Base-by-base conservation (phyloP, 1,140 invertebrate species). In the Muscidifurax raptorellus region DNA sequence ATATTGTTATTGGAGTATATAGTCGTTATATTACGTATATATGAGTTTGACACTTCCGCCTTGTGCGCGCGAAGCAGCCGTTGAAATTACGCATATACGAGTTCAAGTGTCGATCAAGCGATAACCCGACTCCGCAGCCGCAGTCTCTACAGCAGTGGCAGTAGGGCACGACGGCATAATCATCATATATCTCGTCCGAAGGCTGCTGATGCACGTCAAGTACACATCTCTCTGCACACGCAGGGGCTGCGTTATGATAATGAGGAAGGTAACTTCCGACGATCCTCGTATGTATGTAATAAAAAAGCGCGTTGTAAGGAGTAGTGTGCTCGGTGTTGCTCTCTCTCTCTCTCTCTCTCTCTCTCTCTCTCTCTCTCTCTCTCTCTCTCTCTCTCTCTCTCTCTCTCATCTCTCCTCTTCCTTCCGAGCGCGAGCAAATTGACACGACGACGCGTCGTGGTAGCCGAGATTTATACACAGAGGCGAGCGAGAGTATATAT, bases 191-290 rank as follows among this genome's bases (percentile, higher is more conserved):
- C 22, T 28, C n/a, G 91, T 91, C 91, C 92, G 92, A 92, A 92
- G 92, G 92, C 91, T 93, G 91, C 87, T 90, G n/a, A n/a, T n/a
- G 86, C 89, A 88, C 89, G 90, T 89, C 89, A 89, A 88, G 88
- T 88, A 90, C 90, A 89, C 89, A 10, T 89, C 89, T 89, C 88
- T 85, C 87, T 36, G 18, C 5, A 4, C 52, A 18, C 52, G 44
- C 6, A 59, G 36, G 36, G 36, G 88, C 90, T 90, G 36, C 36
- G 90, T 64, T 91, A 92, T 92, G 92, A 92, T 93, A 93, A 93
- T 93, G 92, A 93, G 92, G 92, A 93, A 93, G 92, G 92, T 93
- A 92, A 93, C 92, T 92, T 93, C 92, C 92, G 92, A 93, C 91
- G 91, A 92, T 93, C 66, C 44, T 28, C 44, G 18, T 18, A 22